Evolutionary conservation across 2,113 vertebrate species (phyloP).

Genomic region (Psammodynastes pulverulentus): DNA sequence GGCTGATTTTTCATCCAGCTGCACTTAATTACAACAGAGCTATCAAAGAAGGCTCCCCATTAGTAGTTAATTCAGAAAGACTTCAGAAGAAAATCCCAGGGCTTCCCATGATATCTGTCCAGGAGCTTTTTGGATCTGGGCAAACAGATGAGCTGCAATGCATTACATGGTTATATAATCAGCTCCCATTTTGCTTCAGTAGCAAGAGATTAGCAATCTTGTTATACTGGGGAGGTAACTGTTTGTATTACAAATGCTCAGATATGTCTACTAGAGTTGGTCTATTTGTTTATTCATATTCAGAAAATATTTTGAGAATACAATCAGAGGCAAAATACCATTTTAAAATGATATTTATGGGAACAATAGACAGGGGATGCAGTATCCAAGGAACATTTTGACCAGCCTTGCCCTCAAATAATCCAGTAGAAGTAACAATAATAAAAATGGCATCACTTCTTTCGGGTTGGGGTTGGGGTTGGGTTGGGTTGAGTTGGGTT

Average conservation of each 20-base stretch:
- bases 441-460: background rate
- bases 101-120: slow-evolving; percentile 71
- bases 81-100: slow-evolving; percentile 80
- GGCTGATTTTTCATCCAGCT: slow-evolving; percentile 79
- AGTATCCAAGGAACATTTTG: background rate
- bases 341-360: background rate
- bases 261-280: background rate
- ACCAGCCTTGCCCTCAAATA: background rate
- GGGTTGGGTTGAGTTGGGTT: background rate
- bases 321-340: background rate
- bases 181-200: slow-evolving; percentile 40
- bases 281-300: background rate
- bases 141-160: slow-evolving; percentile 60
- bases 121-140: slow-evolving; percentile 69
- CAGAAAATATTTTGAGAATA: background rate
- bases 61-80: slow-evolving; percentile 79
- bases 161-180: slow-evolving; percentile 56
- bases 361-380: background rate
- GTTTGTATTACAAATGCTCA: background rate
- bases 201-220: background rate
- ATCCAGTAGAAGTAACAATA: background rate
- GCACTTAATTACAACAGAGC: slow-evolving; percentile 79
- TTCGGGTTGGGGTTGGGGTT: background rate
- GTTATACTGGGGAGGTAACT: background rate
- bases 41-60: slow-evolving; percentile 82